Conservation (phyloP, 1,140 invertebrate genomes). For the Coptotermes formosanus region DNA sequence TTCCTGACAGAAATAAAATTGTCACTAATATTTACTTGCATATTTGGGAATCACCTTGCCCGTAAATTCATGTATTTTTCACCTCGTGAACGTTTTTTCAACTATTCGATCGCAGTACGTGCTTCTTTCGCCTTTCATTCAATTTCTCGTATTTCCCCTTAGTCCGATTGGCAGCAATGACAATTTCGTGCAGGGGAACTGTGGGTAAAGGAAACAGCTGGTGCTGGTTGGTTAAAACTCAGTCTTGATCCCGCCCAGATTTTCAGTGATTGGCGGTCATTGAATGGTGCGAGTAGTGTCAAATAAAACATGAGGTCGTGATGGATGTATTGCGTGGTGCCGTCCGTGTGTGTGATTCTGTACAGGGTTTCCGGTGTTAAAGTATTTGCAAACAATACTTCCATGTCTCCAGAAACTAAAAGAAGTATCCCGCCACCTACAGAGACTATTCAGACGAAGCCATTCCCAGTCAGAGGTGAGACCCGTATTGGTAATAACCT, state of each 20-base stretch:
- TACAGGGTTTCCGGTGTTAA: slow-evolving; percentile 16
- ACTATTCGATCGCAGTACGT: too few relatives aligned
- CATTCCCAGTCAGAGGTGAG: slow-evolving; percentile 77
- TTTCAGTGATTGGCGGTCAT: slow-evolving; percentile 24
- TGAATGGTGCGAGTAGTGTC: slow-evolving; percentile 30
- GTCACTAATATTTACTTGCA: too few relatives aligned
- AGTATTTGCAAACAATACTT: slow-evolving; percentile 22
- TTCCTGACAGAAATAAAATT: too few relatives aligned
- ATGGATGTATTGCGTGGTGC: slow-evolving; percentile 26
- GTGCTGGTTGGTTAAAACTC: not conserved
- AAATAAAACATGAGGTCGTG: slow-evolving; percentile 32
- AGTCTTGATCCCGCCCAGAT: slow-evolving; percentile 15
- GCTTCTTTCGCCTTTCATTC: too few relatives aligned
- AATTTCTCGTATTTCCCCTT: not conserved
- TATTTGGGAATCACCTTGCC: too few relatives aligned
- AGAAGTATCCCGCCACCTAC: slow-evolving; percentile 35
- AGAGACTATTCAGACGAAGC: slow-evolving; percentile 82
- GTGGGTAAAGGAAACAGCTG: not conserved
- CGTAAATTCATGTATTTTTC: too few relatives aligned
- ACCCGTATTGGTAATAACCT: not conserved
- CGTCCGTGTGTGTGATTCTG: slow-evolving; percentile 24
- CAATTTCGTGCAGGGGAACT: not conserved
- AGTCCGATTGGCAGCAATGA: not conserved
- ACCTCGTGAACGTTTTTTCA: too few relatives aligned
- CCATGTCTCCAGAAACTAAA: slow-evolving; percentile 36